These are phyloP conservation scores for Moxostoma hubbsi DNA, from an alignment of 2,797 vertebrate species.

Conservation along the genomic window DNA sequence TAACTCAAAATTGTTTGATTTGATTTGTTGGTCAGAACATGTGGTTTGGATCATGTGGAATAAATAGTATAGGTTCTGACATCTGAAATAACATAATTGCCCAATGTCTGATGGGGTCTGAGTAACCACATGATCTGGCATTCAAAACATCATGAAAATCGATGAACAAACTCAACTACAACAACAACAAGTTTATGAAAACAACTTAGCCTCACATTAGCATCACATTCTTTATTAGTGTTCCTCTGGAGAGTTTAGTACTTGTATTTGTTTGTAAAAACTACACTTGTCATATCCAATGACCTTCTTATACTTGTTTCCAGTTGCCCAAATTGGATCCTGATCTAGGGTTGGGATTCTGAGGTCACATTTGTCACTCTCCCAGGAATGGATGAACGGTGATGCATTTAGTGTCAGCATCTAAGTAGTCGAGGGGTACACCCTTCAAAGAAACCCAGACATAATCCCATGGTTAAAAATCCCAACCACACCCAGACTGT, in stretches of 20 bases:
- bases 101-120: neutral
- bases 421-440: slow-evolving; percentile 43
- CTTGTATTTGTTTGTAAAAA: neutral
- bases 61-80: slow-evolving; percentile 2
- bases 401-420: slow-evolving; percentile 29
- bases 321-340: neutral
- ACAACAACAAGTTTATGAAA: slow-evolving; percentile 14
- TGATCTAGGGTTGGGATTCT: slow-evolving; percentile 6
- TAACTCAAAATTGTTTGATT: neutral
- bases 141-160: neutral
- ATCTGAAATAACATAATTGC: slow-evolving; percentile 1
- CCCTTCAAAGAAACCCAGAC: slow-evolving; percentile 17
- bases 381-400: slow-evolving; percentile 26
- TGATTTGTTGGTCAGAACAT: slow-evolving; percentile 5
- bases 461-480: neutral
- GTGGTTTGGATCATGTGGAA: neutral
- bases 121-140: neutral
- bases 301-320: neutral
- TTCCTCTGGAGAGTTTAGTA: neutral
- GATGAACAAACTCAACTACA: slow-evolving; percentile 10
- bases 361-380: slow-evolving; percentile 30
- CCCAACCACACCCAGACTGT: slow-evolving; percentile 10
- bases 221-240: neutral
- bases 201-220: neutral
- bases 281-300: slow-evolving; percentile 14